Percentiles rank a stretch among this genome's conserved stretches.
Conservation (phyloP, 2,888 invertebrate species). For the Piscicola geometra region DNA sequence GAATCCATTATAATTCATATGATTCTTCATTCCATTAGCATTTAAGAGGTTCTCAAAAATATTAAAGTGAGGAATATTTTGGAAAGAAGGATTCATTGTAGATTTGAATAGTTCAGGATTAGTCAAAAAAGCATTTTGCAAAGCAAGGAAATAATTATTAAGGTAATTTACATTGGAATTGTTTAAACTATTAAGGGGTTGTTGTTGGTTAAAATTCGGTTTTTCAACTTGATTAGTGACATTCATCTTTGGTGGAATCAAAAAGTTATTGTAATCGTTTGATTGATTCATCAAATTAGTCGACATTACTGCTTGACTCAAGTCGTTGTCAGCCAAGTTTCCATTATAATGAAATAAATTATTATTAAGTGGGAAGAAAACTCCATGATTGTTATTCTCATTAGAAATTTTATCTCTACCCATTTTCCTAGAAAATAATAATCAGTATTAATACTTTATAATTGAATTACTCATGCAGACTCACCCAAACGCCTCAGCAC, state of each 20-base stretch:
- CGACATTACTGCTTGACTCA: neutral
- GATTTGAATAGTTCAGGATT: slow-evolving; percentile 13
- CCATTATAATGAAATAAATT: neutral
- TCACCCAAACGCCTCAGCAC: slow-evolving; percentile 6
- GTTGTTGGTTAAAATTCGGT: neutral
- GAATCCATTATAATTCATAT: neutral
- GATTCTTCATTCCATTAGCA: neutral
- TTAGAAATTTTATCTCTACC: neutral
- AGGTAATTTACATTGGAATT: slow-evolving; percentile 3
- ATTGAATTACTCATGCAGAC: neutral
- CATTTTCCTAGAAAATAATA: slow-evolving; percentile 10
- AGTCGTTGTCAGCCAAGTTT: neutral
- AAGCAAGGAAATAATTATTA: slow-evolving; percentile 9
- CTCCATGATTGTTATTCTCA: slow-evolving; percentile 7
- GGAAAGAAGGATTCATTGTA: slow-evolving; percentile 2
- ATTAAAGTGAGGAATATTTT: neutral
- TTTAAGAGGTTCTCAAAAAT: slow-evolving; percentile 4
- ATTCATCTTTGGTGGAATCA: neutral
- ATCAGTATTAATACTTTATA: neutral
- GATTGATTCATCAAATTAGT: neutral
- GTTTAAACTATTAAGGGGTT: neutral
- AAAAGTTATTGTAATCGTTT: slow-evolving; percentile 4
- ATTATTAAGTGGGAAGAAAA: neutral
- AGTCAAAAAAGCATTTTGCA: neutral
- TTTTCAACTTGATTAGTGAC: neutral